phyloP scores from a whole-genome alignment of 2,888 invertebrate genomes.

The Dicyrtoma fusca region DNA sequence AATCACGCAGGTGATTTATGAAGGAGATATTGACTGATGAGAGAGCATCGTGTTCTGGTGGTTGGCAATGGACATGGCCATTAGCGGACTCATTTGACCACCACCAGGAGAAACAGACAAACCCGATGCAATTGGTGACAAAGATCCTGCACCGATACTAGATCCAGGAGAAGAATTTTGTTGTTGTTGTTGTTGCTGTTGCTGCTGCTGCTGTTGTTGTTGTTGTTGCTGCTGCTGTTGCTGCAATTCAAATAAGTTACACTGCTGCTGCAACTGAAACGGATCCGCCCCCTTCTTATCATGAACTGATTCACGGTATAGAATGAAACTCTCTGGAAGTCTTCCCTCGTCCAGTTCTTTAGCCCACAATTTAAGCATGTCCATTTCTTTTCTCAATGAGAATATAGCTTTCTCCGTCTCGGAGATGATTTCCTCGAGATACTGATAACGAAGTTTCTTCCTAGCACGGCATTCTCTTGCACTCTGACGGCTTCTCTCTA shows the following conservation, averaged over 20 bases:
- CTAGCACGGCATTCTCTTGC: slow-evolving; percentile 95
- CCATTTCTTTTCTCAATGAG: slow-evolving; percentile 82
- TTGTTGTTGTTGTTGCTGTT: slow-evolving; percentile 11
- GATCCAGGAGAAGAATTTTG: not conserved
- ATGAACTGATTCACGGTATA: slow-evolving; percentile 43
- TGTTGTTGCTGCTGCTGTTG: slow-evolving; percentile 8
- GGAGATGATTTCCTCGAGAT: slow-evolving; percentile 90
- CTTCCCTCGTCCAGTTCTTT: slow-evolving; percentile 78
- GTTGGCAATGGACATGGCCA: slow-evolving; percentile 10
- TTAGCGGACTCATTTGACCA: slow-evolving; percentile 13
- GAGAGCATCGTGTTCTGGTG: slow-evolving; percentile 13
- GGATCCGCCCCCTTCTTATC: slow-evolving; percentile 69
- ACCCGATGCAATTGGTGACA: slow-evolving; percentile 27
- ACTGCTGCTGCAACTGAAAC: slow-evolving; percentile 61
- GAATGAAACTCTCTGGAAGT: slow-evolving; percentile 73
- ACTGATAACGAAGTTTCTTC: slow-evolving; percentile 95
- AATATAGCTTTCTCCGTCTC: slow-evolving; percentile 92
- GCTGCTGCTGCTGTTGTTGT: slow-evolving; percentile 7
- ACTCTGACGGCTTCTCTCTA: slow-evolving; percentile 94
- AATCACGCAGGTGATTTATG: not conserved
- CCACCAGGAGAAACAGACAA: slow-evolving; percentile 27
- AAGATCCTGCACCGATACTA: slow-evolving; percentile 20
- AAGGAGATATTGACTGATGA: slow-evolving; percentile 25
- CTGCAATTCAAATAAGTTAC: not conserved
- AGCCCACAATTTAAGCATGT: slow-evolving; percentile 78